Base-by-base conservation (phyloP, 2,113 vertebrate genomes). In the Romanogobio albipinnatus region DNA sequence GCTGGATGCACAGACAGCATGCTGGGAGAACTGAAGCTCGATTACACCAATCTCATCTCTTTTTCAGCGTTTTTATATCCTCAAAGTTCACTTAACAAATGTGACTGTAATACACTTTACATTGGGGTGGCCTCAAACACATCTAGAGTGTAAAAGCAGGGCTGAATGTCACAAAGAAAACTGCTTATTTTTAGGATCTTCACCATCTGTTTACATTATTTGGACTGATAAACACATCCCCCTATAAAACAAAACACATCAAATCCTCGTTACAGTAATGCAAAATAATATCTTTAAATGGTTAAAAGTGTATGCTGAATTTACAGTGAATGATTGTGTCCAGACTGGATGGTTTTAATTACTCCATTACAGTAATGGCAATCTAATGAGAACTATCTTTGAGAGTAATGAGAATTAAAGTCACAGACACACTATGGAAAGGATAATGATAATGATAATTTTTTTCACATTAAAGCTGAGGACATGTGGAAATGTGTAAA, bases 1-100 rank as follows among this genome's bases (percentile, higher is more conserved):
- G 45, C 77, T 64, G 77, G 59, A 51, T 81, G 24, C 66, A 51
- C 75, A 53, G 13, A 58, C 74, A 64, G 43, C 19, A 49, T 22
- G 66, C 76, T n/a, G 53, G 49, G 49, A 43, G n/a, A 70, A 33
- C 74, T 39, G 4, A 39, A 59, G 29, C 33, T 22, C 51, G 19
- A 39, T 78, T 61, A 8, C 9, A 59, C 19, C 22, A 47, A 73
- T 24, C 22, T 47, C 19, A 71, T 19, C 3, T 70, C 13, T 62
- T 59, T 33, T 59, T 36, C 75, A 58, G 51, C 39, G 10, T 45
- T 73, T 76, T 58, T 58, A 15, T 11, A 22, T 76, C 43, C 68
- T 0, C 19, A 71, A 43, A 39, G 9, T n/a, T 43, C 17, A 7
- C 9, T 1, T 56, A 76, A 56, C 68, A n/a, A 39, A 3, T 11